Base-by-base conservation (phyloP, 2,888 invertebrate species). In the Mesochorus sp. region DNA sequence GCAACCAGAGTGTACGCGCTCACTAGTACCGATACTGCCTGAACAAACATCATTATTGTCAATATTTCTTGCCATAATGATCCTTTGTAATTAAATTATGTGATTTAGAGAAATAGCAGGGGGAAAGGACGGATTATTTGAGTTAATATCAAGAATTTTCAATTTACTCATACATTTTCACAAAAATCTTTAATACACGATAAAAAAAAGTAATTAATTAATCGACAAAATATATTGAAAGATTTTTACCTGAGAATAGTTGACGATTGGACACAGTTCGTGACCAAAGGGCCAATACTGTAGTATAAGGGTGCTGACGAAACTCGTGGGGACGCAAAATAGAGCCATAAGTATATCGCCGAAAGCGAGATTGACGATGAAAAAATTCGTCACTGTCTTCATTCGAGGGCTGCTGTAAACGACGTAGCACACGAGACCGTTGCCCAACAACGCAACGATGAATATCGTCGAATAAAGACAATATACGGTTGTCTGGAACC, bases 321-420 rank as follows among this genome's bases (percentile, higher is more conserved):
- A 97, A 1, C 97, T 96, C 87, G 97, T 97, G 1, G 98, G 98
- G 80, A 98, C 95, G 91, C 98, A 98, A 86, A 98, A 95, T 21
- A 97, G 88, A 0, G 97, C 96, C 95, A 98, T 97, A 71, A 98
- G 91, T 76, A 98, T 95, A 89, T 98, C 98, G 42, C 98, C 97
- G 39, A 97, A 93, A 0, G 98, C 97, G 81, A 98, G 92, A 90
- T 96, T 97, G 88, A 96, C 95, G 87, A 98, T 97, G 90, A 98
- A 97, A 91, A 94, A 97, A 91, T 98, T 98, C 44, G 98, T 98
- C 1, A 98, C 97, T 0, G 97, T 97, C 85, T 96, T 94, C 97
- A 98, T 97, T 39, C 96, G 93, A 0, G 96, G 95, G 10, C 95
- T 95, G 2, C 95, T 94, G 81, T 95, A 93, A 0, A 98, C 97